phyloP scores from a whole-genome alignment of 2,888 invertebrate species.

The Apodemia duryi region DNA sequence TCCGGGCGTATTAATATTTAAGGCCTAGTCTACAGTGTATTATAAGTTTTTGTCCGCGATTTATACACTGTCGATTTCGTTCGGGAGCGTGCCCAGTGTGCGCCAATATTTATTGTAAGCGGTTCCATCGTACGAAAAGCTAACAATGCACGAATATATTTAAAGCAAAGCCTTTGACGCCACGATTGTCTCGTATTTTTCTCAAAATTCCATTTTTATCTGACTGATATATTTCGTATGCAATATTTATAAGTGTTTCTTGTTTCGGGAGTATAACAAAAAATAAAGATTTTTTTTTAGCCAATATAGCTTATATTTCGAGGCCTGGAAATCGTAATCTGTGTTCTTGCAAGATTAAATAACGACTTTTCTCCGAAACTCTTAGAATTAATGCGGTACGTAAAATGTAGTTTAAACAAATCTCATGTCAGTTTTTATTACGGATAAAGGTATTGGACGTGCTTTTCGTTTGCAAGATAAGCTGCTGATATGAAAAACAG shows the following conservation, averaged over 20 bases:
- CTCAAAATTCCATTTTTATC: constrained; percentile 56
- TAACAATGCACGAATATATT: constrained; percentile 70
- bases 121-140: constrained; percentile 50
- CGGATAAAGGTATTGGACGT: too few species aligned
- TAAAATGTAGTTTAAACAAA: too few species aligned
- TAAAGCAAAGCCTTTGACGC: constrained; percentile 61
- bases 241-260: constrained; percentile 26
- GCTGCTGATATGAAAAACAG: too few species aligned
- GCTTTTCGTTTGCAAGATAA: too few species aligned
- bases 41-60: constrained; percentile 13
- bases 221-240: constrained; percentile 33
- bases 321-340: too few species aligned
- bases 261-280: constrained; percentile 13
- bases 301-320: background rate
- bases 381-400: too few species aligned
- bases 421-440: too few species aligned
- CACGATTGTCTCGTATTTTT: constrained; percentile 58
- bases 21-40: background rate
- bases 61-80: constrained; percentile 48
- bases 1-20: background rate
- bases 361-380: too few species aligned
- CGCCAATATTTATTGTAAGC: constrained; percentile 66
- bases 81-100: constrained; percentile 65
- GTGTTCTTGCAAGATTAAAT: too few species aligned
- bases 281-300: background rate